These are phyloP conservation scores for Phoenicopterus ruber DNA, from an alignment of 2,113 vertebrate species.

Conservation along the genomic window DNA sequence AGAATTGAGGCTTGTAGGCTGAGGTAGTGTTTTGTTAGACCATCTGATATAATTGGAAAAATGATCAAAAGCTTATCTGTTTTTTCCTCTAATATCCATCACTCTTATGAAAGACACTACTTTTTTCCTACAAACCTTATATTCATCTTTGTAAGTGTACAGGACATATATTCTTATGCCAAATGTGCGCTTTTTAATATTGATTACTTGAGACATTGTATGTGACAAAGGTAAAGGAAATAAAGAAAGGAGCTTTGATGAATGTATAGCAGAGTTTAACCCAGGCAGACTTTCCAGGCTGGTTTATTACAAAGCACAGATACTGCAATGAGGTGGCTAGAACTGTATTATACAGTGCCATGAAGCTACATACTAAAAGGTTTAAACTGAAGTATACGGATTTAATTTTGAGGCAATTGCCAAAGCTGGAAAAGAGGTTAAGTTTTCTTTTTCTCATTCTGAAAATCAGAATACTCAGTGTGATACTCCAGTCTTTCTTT, in stretches of 20 bases:
- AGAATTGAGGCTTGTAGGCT: neutral
- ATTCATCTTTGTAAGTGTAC: neutral
- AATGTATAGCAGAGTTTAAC: neutral
- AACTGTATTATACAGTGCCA: neutral
- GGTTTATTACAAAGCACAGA: neutral
- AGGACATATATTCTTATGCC: neutral
- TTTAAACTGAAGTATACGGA: neutral
- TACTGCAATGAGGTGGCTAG: neutral
- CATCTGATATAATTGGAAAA: neutral
- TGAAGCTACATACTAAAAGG: neutral
- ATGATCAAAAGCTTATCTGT: neutral
- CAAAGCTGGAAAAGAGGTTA: neutral
- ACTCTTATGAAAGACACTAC: neutral
- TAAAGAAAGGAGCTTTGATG: neutral
- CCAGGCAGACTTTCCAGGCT: neutral
- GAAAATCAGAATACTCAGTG: neutral
- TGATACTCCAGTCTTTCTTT: neutral
- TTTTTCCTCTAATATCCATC: neutral
- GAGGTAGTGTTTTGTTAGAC: neutral
- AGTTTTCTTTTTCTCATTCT: neutral
- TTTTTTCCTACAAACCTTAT: neutral
- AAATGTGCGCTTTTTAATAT: neutral
- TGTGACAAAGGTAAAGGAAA: neutral
- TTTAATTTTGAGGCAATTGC: neutral
- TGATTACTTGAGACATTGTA: neutral